These are phyloP conservation scores for Myiozetetes cayanensis DNA, from an alignment of 2,113 vertebrate genomes.

Conservation along the genomic window DNA sequence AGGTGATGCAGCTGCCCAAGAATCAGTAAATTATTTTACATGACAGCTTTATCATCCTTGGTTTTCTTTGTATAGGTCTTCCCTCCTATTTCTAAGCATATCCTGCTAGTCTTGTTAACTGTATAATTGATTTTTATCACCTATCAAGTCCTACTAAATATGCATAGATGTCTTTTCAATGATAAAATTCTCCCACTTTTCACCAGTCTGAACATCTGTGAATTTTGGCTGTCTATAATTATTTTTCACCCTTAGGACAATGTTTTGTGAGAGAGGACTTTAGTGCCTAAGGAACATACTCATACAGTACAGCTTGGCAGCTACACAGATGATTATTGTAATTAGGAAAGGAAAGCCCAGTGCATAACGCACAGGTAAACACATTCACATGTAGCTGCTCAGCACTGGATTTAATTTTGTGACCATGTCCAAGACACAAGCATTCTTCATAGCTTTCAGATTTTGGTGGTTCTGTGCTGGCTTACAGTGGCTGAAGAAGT, in stretches of 20 bases:
- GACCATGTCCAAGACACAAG: rapidly evolving
- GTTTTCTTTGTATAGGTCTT: neutral
- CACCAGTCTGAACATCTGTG: neutral
- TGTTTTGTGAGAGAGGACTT: neutral
- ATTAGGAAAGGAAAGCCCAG: neutral
- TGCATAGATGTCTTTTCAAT: neutral
- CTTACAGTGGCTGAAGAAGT: neutral
- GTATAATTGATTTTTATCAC: neutral
- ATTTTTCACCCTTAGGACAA: slow-evolving; percentile 21
- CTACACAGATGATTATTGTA: neutral
- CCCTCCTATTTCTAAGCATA: neutral
- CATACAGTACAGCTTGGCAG: neutral
- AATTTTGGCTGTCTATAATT: neutral
- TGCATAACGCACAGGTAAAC: neutral
- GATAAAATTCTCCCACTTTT: slow-evolving; percentile 6
- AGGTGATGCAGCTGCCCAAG: neutral
- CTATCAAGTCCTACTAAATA: neutral
- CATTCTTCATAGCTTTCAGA: neutral
- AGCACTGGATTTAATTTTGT: neutral
- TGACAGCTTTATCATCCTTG: neutral
- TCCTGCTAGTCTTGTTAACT: neutral
- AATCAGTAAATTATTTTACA: neutral
- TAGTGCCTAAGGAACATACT: neutral
- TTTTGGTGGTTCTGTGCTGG: neutral
- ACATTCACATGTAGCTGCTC: neutral